Evolutionary conservation across 2,888 invertebrate species (phyloP), one percentile per base, ranked within the genome.

Genomic region (Cotesia congregata): DNA sequence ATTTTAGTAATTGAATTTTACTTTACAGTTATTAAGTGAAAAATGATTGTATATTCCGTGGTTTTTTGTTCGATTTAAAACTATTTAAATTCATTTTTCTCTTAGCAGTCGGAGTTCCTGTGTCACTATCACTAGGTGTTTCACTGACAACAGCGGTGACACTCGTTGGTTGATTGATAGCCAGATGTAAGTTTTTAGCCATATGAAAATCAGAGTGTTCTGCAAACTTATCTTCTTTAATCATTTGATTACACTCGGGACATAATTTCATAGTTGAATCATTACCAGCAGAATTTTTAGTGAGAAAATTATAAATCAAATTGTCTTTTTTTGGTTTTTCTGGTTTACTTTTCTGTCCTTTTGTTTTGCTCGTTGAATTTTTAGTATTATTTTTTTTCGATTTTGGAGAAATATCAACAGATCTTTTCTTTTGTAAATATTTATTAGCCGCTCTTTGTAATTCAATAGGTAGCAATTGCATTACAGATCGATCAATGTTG

Each of bases 141-240:
- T 65, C 30, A 20, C 30, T 50, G 50, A 50, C 50, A 4, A 12
- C 50, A 4, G 50, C 50, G 2, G 50, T 12, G 50, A 12, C 6
- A 65, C 0, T 65, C 5, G 38, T 1, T 12, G 30, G 12, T 65
- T 65, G 65, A 65, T 65, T 65, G 12, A 65, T 65, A 30, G 12
- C 65, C 38, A 12, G 17, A 12, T 65, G 65, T 38, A 65, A 17
- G 59, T 82, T 75, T 78, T 83, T 15, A n/a, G 97, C 97, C 83
- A 94, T 91, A 88, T 98, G 98, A 87, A 93, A 97, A 90, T 98
- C 97, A 83, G 92, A 89, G 89, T 97, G 97, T 85, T 96, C 95
- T 0, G 91, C 88, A 83, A 94, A 91, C 77, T 94, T 94, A 78
- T 91, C 91, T 5, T 91, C 81, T 6, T 91, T 88, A 72, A 97